Conservation (phyloP, 2,797 vertebrate genomes). For the Tarsius wallacei region DNA sequence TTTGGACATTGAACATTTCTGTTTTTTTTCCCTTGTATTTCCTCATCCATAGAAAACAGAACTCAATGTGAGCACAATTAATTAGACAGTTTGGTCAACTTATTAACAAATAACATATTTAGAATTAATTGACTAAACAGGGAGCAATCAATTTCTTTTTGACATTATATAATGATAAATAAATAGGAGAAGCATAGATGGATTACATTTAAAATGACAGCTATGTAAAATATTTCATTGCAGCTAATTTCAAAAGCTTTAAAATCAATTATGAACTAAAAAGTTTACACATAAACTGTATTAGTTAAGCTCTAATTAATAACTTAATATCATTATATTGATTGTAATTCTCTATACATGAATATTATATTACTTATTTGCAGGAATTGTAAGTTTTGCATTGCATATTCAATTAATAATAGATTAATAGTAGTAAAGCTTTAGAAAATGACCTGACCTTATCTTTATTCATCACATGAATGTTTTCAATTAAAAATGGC, state of each 20-base stretch:
- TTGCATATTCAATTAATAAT: not conserved
- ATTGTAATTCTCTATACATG: not conserved
- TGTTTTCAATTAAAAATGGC: not conserved
- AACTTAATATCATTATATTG: not conserved
- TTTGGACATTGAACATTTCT: not conserved
- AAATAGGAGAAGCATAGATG: not conserved
- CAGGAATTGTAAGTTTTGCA: not conserved
- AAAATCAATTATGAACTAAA: not conserved
- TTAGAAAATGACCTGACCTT: not conserved
- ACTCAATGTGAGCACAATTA: not conserved
- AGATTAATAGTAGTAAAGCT: not conserved
- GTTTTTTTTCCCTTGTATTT: not conserved
- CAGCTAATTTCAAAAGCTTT: not conserved
- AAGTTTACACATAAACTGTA: not conserved
- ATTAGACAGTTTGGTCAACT: not conserved
- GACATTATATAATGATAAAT: not conserved
- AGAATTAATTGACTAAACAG: not conserved
- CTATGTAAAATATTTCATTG: not conserved
- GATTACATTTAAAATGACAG: not conserved
- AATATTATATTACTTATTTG: slow-evolving; percentile 8
- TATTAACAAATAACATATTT: not conserved
- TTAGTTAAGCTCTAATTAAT: not conserved
- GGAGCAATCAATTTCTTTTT: not conserved
- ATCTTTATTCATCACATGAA: not conserved
- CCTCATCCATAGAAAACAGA: not conserved